Conservation (phyloP, 1,140 invertebrate species). For the Belonocnema kinseyi region DNA sequence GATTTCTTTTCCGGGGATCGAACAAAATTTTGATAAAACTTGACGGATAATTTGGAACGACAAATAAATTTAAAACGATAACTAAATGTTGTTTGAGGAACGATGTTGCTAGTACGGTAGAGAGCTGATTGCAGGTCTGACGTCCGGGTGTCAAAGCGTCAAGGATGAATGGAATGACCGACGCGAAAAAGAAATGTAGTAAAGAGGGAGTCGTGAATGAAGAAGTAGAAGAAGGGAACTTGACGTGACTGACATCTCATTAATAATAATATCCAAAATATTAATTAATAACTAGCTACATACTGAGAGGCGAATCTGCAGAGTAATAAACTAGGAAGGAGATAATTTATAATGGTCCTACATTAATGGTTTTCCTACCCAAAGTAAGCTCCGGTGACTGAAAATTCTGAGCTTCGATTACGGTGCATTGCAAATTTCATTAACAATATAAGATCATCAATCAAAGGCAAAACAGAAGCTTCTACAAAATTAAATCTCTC, state of each 20-base stretch:
- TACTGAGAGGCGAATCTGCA: constrained; percentile 3
- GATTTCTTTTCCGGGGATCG: constrained; percentile 32
- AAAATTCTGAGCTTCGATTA: constrained; percentile 15
- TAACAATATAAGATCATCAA: constrained; percentile 5
- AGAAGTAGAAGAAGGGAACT: constrained; percentile 27
- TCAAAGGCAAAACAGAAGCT: not conserved
- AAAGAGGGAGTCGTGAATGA: constrained; percentile 6
- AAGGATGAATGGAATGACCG: constrained; percentile 33
- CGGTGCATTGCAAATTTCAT: constrained; percentile 22
- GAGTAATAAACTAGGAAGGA: constrained; percentile 12
- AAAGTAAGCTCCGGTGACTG: constrained; percentile 6
- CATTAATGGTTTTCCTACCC: constrained; percentile 27
- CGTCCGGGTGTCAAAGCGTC: constrained; percentile 29
- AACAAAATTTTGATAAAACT: not conserved
- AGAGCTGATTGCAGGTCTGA: constrained; percentile 20
- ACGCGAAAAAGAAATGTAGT: not conserved
- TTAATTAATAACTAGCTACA: constrained; percentile 39
- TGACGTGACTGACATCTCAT: constrained; percentile 26
- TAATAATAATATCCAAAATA: constrained; percentile 41
- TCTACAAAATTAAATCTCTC: no score
- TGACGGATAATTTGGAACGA: constrained; percentile 16
- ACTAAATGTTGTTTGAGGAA: constrained; percentile 34
- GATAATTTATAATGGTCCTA: constrained; percentile 27
- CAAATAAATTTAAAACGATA: constrained; percentile 27
- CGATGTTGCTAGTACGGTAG: constrained; percentile 7